Base-by-base conservation (phyloP, 2,113 vertebrate genomes). In the Microtus richardsoni region DNA sequence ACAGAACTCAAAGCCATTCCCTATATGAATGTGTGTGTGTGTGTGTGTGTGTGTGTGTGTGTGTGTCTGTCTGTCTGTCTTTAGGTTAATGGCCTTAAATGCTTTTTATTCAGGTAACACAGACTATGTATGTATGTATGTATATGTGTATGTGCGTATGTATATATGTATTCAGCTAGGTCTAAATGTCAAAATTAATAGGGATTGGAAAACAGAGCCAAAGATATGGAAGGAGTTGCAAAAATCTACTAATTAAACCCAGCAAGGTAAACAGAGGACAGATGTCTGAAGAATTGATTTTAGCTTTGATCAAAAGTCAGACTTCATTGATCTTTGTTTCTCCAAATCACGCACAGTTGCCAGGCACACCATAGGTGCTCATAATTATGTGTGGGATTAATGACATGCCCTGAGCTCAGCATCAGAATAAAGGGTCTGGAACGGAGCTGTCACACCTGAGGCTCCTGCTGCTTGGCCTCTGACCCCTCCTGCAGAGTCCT, bases 391-490 rank as follows among this genome's bases (percentile, higher is more conserved):
- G 28, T 0, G 19, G 26, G 71, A 33, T 68, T 36, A 54, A 58
- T 4, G 85, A 68, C 49, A 19, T n/a, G 80, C 26, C 80, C 80
- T 28, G 17, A 58, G 62, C 58, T 77, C 49, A 8, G 89, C 71
- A 22, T n/a, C 80, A 84, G 70, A 16, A 16, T 11, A 1, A 87
- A 33, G 84, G 9, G 49, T 94, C 96, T 93, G 93, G 16, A n/a
- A 84, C 88, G 78, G 2, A 85, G 49, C 62, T 94, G n/a, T 44
- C 79, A 16, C 30, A 58, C 1, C 0, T 28, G 52, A 39, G 60
- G 24, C 86, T 24, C 64, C 12, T 19, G 30, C 92, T 73, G 79
- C 66, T 93, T 89, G 75, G 89, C 78, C 87, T 71, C 93, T 28
- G 44, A 75, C 54, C 30, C 26, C 88, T 49, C 0, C 74, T 41